Conservation (phyloP, 2,113 vertebrate genomes). For the Ancistrus triradiatus region DNA sequence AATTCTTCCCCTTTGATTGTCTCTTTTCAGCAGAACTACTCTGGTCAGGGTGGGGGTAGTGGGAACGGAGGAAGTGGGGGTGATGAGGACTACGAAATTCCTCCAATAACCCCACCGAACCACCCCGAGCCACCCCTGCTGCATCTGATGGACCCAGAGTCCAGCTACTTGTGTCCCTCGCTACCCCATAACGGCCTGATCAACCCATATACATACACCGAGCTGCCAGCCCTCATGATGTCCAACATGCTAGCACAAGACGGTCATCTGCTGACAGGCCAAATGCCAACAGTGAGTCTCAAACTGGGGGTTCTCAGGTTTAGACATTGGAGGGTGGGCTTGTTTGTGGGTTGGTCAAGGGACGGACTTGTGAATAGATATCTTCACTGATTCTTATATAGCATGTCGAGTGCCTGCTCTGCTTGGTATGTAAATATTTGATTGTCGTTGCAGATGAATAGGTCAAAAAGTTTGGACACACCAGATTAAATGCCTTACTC, state of each 20-base stretch:
- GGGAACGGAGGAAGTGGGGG: slow-evolving; percentile 62
- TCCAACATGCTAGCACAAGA: slow-evolving; percentile 97
- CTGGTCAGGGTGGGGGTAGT: slow-evolving; percentile 71
- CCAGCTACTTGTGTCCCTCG: slow-evolving; percentile 92
- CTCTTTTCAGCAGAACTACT: slow-evolving; percentile 75
- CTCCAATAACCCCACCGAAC: slow-evolving; percentile 95
- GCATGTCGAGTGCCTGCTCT: background rate
- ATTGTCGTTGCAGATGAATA: too few species aligned
- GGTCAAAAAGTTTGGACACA: too few species aligned
- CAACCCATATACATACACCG: slow-evolving; percentile 91
- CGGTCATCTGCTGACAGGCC: slow-evolving; percentile 88
- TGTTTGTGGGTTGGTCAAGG: background rate
- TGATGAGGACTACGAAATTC: slow-evolving; percentile 97
- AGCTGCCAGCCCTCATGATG: slow-evolving; percentile 97
- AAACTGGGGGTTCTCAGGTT: too few species aligned
- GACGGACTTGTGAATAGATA: background rate
- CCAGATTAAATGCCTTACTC: too few species aligned
- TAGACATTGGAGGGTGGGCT: too few species aligned
- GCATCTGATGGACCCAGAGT: slow-evolving; percentile 94
- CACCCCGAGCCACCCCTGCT: slow-evolving; percentile 90
- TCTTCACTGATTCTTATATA: background rate
- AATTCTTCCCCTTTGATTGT: slow-evolving; percentile 1
- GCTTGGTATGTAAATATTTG: too few species aligned
- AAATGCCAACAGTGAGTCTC: slow-evolving; percentile 94
- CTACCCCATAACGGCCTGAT: slow-evolving; percentile 90